Evolutionary conservation across 2,797 vertebrate species (phyloP), one percentile per base, ranked within the genome.

Genomic region (Poecilia picta): DNA sequence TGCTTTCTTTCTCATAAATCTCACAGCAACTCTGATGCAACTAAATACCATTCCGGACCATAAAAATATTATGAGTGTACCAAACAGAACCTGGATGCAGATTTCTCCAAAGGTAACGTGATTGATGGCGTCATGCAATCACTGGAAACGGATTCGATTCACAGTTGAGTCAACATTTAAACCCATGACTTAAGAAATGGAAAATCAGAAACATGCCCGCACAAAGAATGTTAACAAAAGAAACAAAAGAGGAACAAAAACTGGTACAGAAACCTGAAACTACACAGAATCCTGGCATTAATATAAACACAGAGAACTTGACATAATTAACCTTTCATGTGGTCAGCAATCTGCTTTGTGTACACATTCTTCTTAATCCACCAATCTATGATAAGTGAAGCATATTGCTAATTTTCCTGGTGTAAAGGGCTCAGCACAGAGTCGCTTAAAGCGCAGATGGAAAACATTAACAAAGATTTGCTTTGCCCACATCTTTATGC

Each of bases 1-100:
- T 96, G 95, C 0, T 93, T 77, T 90, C 20, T 41, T 96, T 95
- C 81, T 95, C 81, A 85, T 94, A 97, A 94, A 41, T 96, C 95
- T 70, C 55, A 95, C 96, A 96, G 94, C 96, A 97, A 87, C 92
- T 70, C 36, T 51, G 36, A n/a, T 95, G 77, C 93, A 94, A 96
- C 96, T 80, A 96, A 96, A 75, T 91, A 93, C 93, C 47, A 33
- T 1, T 25, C 23, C 72, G 45, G 4, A n/a, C 13, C 28, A 36
- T 49, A 47, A 28, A 2, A 94, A 23, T 95, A 36, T 77, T 43
- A 64, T 5, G 31, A 45, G 25, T 18, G 4, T 1, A 74, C 18
- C 1, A 41, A 76, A 68, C 33, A 47, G 53, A 0, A 18, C 43
- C 20, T 73, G 1, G 10, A 23, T 66, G 46, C 75, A 28, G 64